Conservation (phyloP, 2,113 vertebrate genomes). For the Genyomyrus donnyi region DNA sequence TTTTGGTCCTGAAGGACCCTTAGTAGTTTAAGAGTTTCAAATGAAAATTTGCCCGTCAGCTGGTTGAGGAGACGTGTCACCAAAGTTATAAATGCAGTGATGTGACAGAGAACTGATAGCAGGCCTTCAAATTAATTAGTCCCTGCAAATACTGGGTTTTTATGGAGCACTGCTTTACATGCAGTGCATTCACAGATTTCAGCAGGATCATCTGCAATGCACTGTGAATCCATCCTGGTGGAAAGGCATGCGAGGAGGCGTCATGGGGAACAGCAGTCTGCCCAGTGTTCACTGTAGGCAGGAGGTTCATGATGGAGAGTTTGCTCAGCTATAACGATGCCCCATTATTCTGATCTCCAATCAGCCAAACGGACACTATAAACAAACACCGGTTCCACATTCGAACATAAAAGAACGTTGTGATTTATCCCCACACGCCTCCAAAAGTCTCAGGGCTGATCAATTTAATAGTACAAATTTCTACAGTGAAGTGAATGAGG, state of each 20-base stretch:
- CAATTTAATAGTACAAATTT: neutral
- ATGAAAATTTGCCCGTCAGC: neutral
- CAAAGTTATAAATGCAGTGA: neutral
- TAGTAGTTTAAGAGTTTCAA: neutral
- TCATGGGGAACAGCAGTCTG: neutral
- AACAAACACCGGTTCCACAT: neutral
- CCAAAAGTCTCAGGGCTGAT: neutral
- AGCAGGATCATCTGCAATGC: neutral
- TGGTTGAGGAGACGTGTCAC: neutral
- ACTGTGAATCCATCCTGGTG: neutral
- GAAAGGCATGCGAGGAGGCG: neutral
- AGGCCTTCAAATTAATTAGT: neutral
- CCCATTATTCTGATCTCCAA: neutral
- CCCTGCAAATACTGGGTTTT: neutral
- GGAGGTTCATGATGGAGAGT: neutral
- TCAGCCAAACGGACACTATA: neutral
- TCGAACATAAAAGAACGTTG: neutral
- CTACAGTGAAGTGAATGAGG: neutral
- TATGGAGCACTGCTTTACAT: neutral
- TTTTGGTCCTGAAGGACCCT: neutral
- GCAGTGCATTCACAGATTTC: neutral
- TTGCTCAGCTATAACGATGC: neutral
- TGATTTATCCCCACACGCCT: neutral
- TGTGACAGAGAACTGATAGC: neutral
- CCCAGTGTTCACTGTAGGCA: neutral